phyloP scores from a whole-genome alignment of 2,888 invertebrate species.

The Pyrgus malvae region DNA sequence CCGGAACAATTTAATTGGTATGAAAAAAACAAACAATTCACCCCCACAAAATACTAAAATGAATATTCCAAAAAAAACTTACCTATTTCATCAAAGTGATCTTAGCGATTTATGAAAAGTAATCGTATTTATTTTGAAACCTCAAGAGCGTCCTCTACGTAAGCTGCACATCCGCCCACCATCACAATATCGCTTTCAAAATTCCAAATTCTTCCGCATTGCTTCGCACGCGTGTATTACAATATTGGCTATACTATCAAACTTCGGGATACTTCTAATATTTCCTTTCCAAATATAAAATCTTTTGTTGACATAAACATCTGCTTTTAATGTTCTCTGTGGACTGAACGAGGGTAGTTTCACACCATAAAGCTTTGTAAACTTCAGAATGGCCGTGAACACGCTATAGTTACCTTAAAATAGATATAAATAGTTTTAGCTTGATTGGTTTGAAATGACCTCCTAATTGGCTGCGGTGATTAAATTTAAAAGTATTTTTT shows the following conservation, averaged over 20 bases:
- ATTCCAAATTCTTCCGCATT: constrained; percentile 38
- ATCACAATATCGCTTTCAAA: constrained; percentile 33
- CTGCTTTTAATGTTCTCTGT: constrained; percentile 6
- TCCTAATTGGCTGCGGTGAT: background rate
- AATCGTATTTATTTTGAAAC: background rate
- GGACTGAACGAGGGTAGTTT: constrained; percentile 1
- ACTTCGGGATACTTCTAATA: background rate
- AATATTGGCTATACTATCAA: constrained; percentile 42
- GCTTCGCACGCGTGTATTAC: constrained; percentile 35
- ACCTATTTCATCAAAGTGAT: no score
- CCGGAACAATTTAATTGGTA: no score
- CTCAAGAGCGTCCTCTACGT: constrained; percentile 10
- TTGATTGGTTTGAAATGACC: constrained; percentile 4
- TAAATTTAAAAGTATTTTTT: no score
- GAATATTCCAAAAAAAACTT: background rate
- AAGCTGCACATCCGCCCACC: background rate
- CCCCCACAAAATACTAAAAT: background rate
- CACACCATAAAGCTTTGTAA: no score
- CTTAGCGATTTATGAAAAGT: no score
- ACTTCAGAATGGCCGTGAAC: no score
- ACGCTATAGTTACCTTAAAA: no score
- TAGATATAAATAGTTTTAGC: no score
- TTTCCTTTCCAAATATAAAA: constrained; percentile 2
- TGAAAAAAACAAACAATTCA: no score
- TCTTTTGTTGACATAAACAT: constrained; percentile 17